Conservation (phyloP, 2,113 vertebrate species). For the Alces alces region DNA sequence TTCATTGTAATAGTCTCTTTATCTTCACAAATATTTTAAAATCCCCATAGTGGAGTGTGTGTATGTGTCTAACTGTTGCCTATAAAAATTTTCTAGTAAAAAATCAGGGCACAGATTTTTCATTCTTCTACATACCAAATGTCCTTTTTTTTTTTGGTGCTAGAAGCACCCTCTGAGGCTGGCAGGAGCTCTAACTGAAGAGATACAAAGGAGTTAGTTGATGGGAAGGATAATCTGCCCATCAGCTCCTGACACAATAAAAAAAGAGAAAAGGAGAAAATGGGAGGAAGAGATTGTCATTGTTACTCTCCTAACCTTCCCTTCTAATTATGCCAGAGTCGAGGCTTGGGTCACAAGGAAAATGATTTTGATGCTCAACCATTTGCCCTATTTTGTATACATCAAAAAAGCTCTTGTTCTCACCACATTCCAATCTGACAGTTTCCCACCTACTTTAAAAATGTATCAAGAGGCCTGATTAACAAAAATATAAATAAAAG, state of each 20-base stretch:
- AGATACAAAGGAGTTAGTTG: slow-evolving; percentile 43
- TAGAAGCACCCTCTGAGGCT: not conserved
- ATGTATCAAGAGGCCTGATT: not conserved
- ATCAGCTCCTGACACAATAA: slow-evolving; percentile 22
- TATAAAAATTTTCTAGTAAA: not conserved
- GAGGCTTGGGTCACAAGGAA: slow-evolving; percentile 18
- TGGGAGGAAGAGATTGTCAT: slow-evolving; percentile 37
- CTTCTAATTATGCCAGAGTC: slow-evolving; percentile 48
- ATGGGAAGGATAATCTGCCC: slow-evolving; percentile 33
- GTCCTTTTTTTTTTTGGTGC: not conserved
- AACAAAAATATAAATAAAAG: slow-evolving; percentile 34
- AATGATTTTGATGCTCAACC: slow-evolving; percentile 16
- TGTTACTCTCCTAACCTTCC: slow-evolving; percentile 42
- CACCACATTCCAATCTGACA: slow-evolving; percentile 45
- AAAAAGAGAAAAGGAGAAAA: slow-evolving; percentile 12
- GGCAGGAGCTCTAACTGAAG: not conserved
- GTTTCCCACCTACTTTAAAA: slow-evolving; percentile 51
- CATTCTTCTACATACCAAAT: not conserved
- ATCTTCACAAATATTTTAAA: not conserved
- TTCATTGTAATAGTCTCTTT: not conserved
- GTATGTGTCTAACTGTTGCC: not conserved
- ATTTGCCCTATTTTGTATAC: slow-evolving; percentile 37
- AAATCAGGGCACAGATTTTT: slow-evolving; percentile 19
- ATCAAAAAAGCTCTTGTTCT: slow-evolving; percentile 61
- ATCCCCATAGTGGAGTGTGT: not conserved